Conservation (phyloP, 2,797 vertebrate species). For the Sebastes umbrosus region DNA sequence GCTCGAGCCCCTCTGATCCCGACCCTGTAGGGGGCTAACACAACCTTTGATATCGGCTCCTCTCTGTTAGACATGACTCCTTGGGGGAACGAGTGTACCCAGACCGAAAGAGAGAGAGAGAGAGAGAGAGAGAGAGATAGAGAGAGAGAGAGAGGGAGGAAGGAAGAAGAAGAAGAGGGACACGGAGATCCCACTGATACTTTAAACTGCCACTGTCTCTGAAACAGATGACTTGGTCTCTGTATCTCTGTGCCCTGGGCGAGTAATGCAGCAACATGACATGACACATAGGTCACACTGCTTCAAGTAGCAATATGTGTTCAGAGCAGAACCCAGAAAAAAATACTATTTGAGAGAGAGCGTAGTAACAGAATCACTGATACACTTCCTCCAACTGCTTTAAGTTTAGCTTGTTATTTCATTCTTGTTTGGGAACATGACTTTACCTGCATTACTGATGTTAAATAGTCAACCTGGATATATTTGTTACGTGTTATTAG, state of each 20-base stretch:
- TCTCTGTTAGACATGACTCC: conserved; percentile 42
- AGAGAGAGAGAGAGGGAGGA: neutral
- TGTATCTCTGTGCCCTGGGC: neutral
- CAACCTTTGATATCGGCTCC: conserved; percentile 54
- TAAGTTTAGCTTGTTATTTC: too few species aligned
- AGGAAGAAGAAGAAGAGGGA: neutral
- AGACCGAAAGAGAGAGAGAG: neutral
- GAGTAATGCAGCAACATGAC: neutral
- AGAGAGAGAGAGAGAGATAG: neutral
- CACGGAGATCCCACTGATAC: conserved; percentile 21
- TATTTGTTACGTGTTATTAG: too few species aligned
- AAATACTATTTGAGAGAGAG: neutral
- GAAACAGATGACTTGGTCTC: conserved; percentile 34
- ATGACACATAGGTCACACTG: conserved; percentile 25
- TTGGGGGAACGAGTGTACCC: conserved; percentile 13
- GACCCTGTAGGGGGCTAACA: conserved; percentile 8
- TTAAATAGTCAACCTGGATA: neutral
- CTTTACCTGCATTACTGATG: neutral
- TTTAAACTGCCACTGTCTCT: conserved; percentile 34
- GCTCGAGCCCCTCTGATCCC: conserved; percentile 45
- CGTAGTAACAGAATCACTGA: neutral
- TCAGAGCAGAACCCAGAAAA: neutral
- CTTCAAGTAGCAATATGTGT: conserved; percentile 10
- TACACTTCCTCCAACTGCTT: neutral
- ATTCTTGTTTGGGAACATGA: neutral